Base-by-base conservation (phyloP, 1,140 invertebrate genomes). In the Drosophila asahinai region DNA sequence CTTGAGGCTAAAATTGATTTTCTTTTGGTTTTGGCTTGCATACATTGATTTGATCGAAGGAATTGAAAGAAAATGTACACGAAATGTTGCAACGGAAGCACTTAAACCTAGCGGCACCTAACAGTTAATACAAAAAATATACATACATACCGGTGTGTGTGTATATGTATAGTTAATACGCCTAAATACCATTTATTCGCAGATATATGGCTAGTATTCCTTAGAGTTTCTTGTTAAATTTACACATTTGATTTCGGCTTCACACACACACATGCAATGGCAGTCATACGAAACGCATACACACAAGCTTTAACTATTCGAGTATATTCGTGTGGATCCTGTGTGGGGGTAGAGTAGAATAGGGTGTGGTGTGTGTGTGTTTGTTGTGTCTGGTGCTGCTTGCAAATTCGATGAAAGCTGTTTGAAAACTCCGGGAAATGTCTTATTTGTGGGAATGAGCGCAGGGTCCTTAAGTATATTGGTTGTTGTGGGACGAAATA, bases 121-220 rank as follows among this genome's bases (percentile, higher is more conserved):
- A 76, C 59, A 80, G 40, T 86, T 78, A 84, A 74, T 81, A 90
- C 86, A 84, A 77, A 90, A 89, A 83, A 72, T 79, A 89, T 83
- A 80, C 67, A 66, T 81, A 80, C 67, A 66, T 52, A 55, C 47
- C 66, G 43, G 54, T 52, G 47, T 52, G 42, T 49, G 51, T 73
- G 47, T 54, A 67, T 61, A 72, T 55, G 57, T 58, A 65, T 79
- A 60, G 51, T 40, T 68, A 42, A 42, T 72, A 49, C 17, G 8
- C 25, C 52, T 73, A 60, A 22, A n/a, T 30, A 52, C 67, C 55
- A 80, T 77, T 30, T 38, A 58, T 38, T 38, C 38, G 30, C 36
- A 38, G 36, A 64, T 62, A 54, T 48, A 59, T 43, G 43, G 63
- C 48, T 59, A 40, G 42, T 63, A 58, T 61, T 54, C 19, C 47